Evolutionary conservation across 1,140 invertebrate species (phyloP), one percentile per base, ranked within the genome.

Genomic region (Lysiphlebus fabarum): DNA sequence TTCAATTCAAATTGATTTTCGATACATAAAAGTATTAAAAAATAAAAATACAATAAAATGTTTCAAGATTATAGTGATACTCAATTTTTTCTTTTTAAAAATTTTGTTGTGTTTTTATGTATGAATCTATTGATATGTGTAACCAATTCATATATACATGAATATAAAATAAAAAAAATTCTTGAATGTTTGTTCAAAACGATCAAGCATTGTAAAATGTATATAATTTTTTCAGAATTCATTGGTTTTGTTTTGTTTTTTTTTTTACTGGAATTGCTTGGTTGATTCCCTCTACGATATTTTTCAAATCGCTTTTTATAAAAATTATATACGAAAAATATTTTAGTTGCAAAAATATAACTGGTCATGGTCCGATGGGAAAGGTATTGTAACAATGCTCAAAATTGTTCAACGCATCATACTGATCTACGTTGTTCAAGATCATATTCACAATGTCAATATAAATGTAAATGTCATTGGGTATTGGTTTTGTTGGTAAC

Each of bases 401-500:
- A 36, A 34, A 59, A 36, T 51, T 10, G 49, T 51, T 51, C 37
- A 51, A 37, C 12, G 49, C 8, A 36, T 12, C 36, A 5, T 43
- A n/a, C 14, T 53, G 33, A 45, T 17, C 42, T 45, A 51, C 66
- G 53, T 67, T 72, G 70, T 72, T 72, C 70, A 70, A 72, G 66
- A 71, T 71, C 68, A 62, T 57, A 71, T 71, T 69, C 59, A 55
- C 58, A 64, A 67, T 70, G 72, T 76, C 73, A 73, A 76, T 76
- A 76, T 76, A 76, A 75, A 76, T 76, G 74, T 76, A 76, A 76
- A 76, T 76, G 72, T 72, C 72, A 72, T 70, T 70, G 65, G 59
- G 55, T 63, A 63, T 47, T 53, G 42, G 53, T 3, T 12, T 45
- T 41, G 45, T 17, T 34, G 42, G 44, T 14, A 43, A 11, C 9